These are phyloP conservation scores for Nothocercus julius DNA, from an alignment of 2,113 vertebrate genomes.

Conservation along the genomic window DNA sequence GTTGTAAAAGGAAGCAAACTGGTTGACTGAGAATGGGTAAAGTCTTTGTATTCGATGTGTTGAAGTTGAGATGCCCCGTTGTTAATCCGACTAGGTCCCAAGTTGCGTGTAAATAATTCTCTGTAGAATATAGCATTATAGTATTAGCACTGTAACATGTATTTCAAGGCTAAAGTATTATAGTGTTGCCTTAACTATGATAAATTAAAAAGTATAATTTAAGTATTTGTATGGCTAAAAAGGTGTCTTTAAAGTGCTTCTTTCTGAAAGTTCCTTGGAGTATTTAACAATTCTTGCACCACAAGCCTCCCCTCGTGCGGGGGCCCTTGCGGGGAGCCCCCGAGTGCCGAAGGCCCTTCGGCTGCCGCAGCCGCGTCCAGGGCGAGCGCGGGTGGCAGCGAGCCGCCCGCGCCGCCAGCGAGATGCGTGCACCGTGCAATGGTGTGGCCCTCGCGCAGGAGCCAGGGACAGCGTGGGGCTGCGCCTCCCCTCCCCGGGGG, in stretches of 20 bases:
- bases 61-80: not conserved
- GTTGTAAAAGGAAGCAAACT: not conserved
- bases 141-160: not conserved
- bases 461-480: too few relatives aligned
- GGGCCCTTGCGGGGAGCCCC: too few relatives aligned
- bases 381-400: too few relatives aligned
- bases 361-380: too few relatives aligned
- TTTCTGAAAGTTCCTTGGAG: not conserved
- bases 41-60: not conserved
- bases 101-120: not conserved
- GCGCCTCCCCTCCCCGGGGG: too few relatives aligned
- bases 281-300: not conserved
- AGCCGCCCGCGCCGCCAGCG: too few relatives aligned
- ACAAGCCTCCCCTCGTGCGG: too few relatives aligned
- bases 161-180: not conserved
- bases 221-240: not conserved
- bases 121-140: not conserved
- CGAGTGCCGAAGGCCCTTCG: too few relatives aligned
- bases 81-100: not conserved
- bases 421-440: too few relatives aligned
- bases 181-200: not conserved
- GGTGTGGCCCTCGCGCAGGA: too few relatives aligned
- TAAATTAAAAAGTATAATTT: not conserved
- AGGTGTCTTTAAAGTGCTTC: not conserved
- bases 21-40: not conserved